Base-by-base conservation (phyloP, 2,888 invertebrate species). In the Gastracanthus pulcherrimus region DNA sequence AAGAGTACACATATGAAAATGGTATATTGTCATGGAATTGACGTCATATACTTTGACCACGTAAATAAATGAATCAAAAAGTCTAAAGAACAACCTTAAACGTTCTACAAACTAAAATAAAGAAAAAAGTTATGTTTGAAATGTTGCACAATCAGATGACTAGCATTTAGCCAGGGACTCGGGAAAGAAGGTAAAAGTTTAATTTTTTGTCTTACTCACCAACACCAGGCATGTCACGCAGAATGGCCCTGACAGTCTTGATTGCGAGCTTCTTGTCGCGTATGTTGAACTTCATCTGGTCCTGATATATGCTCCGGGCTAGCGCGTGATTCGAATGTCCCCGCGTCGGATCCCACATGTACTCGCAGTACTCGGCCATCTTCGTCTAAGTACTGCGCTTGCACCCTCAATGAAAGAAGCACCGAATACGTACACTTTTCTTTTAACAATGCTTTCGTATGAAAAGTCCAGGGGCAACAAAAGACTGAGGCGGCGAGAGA, bases 291-390 rank as follows among this genome's bases (percentile, higher is more conserved):
- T 86, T 88, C 9, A 85, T 85, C 19, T 89, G 88, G 11, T 90
- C 90, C 16, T 88, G 85, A 75, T 91, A 91, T 55, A 90, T 87
- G 71, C 88, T 90, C n/a, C 87, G 84, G 0, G 87, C 87, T 16
- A 89, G 79, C 0, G 87, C 82, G 6, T 86, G 80, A 38, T 83
- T 86, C 13, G 84, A 75, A 45, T 88, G 88, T 51, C 86, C 87
- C 13, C 89, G 86, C 0, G 87, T 86, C 6, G 91, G 87, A 72
- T 90, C 88, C 90, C 90, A 91, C 89, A 91, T 88, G 83, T 91
- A 91, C 79, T 91, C 91, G 74, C 91, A 91, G 71, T 91, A 91
- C 80, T 91, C 91, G 9, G 90, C 87, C 91, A 91, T 91, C 36
- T 64, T 77, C 9, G 41, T 3, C 11, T 34, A 9, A 23, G 5